Conservation (phyloP, 2,113 vertebrate species). For the Saguinus midas region DNA sequence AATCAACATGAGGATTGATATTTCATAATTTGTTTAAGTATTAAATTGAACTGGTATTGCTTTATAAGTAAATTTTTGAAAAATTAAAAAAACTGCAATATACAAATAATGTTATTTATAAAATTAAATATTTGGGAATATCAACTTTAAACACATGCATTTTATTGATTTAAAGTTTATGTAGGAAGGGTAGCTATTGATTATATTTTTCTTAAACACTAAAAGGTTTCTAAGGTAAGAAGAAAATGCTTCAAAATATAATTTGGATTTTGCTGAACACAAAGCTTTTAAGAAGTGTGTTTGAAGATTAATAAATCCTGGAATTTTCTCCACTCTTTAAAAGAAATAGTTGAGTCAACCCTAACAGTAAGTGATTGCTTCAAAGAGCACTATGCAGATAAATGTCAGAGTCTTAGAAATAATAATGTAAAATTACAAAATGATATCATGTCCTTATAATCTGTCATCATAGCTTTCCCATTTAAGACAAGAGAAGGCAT, state of each 20-base stretch:
- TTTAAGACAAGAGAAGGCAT: constrained; percentile 44
- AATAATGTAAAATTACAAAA: constrained; percentile 18
- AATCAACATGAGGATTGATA: background rate
- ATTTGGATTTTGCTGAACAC: constrained; percentile 30
- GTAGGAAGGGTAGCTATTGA: background rate
- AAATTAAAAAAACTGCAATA: background rate
- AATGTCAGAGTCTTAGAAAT: background rate
- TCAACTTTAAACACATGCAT: background rate
- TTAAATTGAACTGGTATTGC: background rate
- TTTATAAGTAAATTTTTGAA: background rate
- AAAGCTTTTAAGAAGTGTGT: constrained; percentile 22
- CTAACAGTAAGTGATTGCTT: constrained; percentile 28
- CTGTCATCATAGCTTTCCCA: constrained; percentile 17
- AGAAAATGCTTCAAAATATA: constrained; percentile 32
- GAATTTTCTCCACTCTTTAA: background rate
- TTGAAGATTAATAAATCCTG: constrained; percentile 31
- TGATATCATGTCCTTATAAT: background rate
- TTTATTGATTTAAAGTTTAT: constrained; percentile 25
- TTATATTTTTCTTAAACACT: constrained; percentile 9
- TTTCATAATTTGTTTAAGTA: background rate
- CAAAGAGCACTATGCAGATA: background rate
- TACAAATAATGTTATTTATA: background rate
- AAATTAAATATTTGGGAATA: constrained; percentile 4
- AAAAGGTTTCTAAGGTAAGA: background rate
- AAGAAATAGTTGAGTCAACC: constrained; percentile 44